Evolutionary conservation across 2,888 invertebrate genomes (phyloP).

Genomic region (Hirtodrosophila trivittata): DNA sequence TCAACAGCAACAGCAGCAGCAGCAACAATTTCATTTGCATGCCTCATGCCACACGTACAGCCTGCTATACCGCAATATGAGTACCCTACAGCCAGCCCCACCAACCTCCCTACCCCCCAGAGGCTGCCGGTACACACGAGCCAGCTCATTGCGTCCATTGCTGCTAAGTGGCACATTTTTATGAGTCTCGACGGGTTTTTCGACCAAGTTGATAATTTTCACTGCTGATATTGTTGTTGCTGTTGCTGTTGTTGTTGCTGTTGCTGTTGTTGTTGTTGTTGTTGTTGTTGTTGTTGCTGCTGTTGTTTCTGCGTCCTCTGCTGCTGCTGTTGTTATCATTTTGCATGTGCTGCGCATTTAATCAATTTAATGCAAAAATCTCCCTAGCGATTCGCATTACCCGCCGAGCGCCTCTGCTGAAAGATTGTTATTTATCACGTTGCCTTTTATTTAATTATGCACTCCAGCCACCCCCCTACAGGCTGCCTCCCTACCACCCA

Average conservation of each 20-base stretch:
- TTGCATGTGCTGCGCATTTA: slow-evolving; percentile 76
- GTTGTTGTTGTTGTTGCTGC: slow-evolving; percentile 3
- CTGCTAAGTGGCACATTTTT: slow-evolving; percentile 78
- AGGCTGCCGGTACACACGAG: slow-evolving; percentile 9
- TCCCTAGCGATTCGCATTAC: slow-evolving; percentile 62
- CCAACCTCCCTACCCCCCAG: slow-evolving; percentile 1
- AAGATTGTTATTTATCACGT: slow-evolving; percentile 77
- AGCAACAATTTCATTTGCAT: slow-evolving; percentile 55
- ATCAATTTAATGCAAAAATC: slow-evolving; percentile 77
- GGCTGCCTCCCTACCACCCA: not conserved
- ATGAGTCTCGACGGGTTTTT: slow-evolving; percentile 75
- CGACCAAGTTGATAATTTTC: slow-evolving; percentile 73
- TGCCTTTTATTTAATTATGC: slow-evolving; percentile 75
- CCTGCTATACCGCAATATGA: slow-evolving; percentile 56
- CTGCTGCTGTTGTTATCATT: slow-evolving; percentile 63
- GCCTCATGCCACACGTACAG: slow-evolving; percentile 11
- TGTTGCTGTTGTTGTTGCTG: slow-evolving; percentile 17
- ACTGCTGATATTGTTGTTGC: slow-evolving; percentile 41
- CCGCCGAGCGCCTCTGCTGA: slow-evolving; percentile 46
- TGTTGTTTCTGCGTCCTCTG: slow-evolving; percentile 25
- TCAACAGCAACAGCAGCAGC: slow-evolving; percentile 30
- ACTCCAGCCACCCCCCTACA: slow-evolving; percentile 5
- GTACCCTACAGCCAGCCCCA: slow-evolving; percentile 20
- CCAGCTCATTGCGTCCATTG: slow-evolving; percentile 50
- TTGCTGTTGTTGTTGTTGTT: slow-evolving; percentile 28